Base-by-base conservation (phyloP, 2,113 vertebrate genomes). In the Cephalopholis sonnerati region DNA sequence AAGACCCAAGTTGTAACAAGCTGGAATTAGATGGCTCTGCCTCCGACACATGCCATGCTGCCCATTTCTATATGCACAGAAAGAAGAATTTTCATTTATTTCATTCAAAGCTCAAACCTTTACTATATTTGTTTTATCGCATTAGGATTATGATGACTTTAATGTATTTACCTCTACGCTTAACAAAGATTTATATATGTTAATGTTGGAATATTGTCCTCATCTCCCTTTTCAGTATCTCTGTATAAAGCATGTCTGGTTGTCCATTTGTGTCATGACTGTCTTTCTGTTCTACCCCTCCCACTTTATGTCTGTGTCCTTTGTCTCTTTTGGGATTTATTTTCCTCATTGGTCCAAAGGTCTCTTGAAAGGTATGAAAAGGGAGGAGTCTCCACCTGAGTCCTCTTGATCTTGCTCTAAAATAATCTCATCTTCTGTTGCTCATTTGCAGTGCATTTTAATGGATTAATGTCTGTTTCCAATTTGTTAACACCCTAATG, bases 311-410 rank as follows among this genome's bases (percentile, higher is more conserved):
- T 73, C 86, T 92, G 69, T 87, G 86, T 91, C 89, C 84, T 93
- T 84, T 94, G 55, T 89, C 82, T 86, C 87, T 90, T 55, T 72
- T 92, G 32, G 91, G 92, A 95, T 90, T 82, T 94, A 25, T 82
- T 74, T 94, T 94, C 88, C 88, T 94, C 90, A 87, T 93, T 95
- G 93, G 88, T 93, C 83, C 92, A 94, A 87, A 96, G 95, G 92
- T 96, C 93, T 94, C 93, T 94, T 83, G 93, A 95, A 95, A 96
- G 95, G 94, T 95, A 96, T 94, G 95, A 94, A 70, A 77, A 82
- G 79, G 82, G 32, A 74, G 64, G 48, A 73, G 24, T 16, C 71
- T 82, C 50, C 59, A 29, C 39, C 66, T 55, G n/a, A 76, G 66
- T 84, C 87, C 61, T 72, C 41, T 39, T 91, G 71, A 83, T 74